Conservation (phyloP, 2,113 vertebrate genomes). For the Aegypius monachus region DNA sequence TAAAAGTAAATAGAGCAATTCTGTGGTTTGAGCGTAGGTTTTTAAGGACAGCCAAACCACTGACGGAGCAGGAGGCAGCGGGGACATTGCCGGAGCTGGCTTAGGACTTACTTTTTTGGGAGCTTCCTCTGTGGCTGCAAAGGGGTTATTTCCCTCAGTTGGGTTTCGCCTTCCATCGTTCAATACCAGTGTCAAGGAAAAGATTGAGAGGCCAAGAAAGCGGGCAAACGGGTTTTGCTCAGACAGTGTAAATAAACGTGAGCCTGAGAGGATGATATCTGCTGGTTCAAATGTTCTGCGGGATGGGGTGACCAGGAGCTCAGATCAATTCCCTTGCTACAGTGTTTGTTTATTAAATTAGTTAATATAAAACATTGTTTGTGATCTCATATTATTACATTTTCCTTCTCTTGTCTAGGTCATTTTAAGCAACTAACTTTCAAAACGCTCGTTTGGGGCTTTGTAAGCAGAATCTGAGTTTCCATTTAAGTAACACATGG, state of each 20-base stretch:
- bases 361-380: not conserved
- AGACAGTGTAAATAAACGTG: not conserved
- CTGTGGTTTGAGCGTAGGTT: not conserved
- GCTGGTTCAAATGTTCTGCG: not conserved
- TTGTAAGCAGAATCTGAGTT: not conserved
- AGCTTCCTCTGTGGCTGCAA: not conserved
- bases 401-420: not conserved
- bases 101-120: not conserved
- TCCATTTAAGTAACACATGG: not conserved
- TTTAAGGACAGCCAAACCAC: not conserved
- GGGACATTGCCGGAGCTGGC: not conserved
- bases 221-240: not conserved
- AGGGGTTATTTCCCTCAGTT: not conserved
- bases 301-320: not conserved
- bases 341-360: not conserved
- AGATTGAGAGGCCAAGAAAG: not conserved
- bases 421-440: not conserved
- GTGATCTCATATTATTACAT: not conserved
- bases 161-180: not conserved
- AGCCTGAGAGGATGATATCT: not conserved
- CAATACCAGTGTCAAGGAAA: fast-evolving
- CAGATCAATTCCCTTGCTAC: fast-evolving
- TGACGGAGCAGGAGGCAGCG: not conserved
- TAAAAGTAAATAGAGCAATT: not conserved
- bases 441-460: not conserved